Conservation (phyloP, 2,113 vertebrate genomes). For the Callipepla californica region DNA sequence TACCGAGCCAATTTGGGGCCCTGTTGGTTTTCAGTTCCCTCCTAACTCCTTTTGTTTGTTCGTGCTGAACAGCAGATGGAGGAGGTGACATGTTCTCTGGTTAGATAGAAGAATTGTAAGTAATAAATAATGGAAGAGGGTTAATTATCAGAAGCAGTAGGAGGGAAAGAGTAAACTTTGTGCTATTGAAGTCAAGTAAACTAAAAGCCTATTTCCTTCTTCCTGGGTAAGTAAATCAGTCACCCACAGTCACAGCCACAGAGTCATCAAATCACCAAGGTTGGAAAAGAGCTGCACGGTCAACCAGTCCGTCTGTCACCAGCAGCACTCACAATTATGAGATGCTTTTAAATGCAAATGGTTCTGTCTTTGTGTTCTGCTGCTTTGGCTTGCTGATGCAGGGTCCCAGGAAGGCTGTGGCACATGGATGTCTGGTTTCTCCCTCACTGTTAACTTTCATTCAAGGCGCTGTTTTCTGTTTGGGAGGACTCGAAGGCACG, state of each 20-base stretch:
- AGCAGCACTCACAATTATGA: not conserved
- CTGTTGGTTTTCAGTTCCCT: not conserved
- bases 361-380: not conserved
- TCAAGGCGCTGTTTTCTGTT: not conserved
- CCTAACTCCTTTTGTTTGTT: slow-evolving; percentile 1
- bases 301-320: not conserved
- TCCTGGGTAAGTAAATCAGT: not conserved
- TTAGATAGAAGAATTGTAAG: not conserved
- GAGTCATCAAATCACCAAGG: too few relatives aligned
- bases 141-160: not conserved
- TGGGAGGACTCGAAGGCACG: not conserved
- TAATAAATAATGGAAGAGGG: not conserved
- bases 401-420: not conserved
- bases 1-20: not conserved
- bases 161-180: not conserved
- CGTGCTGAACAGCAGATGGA: slow-evolving; percentile 61
- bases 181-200: not conserved
- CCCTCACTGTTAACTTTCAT: not conserved
- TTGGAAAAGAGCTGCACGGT: too few relatives aligned
- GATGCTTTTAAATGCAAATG: not conserved
- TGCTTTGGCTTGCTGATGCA: not conserved
- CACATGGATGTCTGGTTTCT: not conserved
- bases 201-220: not conserved
- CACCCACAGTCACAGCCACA: too few relatives aligned
- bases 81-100: not conserved